phyloP scores from a whole-genome alignment of 2,888 invertebrate species.

The Alentia gelatinosa region DNA sequence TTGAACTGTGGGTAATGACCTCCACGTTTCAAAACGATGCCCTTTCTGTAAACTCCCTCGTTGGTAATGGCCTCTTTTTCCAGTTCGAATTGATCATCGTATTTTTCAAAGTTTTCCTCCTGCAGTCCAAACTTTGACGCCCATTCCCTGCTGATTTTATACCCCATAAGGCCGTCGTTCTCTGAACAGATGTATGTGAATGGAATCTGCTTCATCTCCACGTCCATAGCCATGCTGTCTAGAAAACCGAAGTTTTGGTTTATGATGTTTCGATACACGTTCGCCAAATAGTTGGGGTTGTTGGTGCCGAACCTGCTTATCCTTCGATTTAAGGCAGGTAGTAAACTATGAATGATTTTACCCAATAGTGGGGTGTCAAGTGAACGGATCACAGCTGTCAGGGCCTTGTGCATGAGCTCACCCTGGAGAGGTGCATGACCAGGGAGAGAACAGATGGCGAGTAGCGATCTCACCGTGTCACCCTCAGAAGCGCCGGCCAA shows the following conservation, averaged over 20 bases:
- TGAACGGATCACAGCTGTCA: not conserved
- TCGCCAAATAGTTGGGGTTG: not conserved
- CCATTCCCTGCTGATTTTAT: not conserved
- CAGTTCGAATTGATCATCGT: constrained; percentile 17
- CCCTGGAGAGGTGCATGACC: not conserved
- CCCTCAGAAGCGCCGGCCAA: not conserved
- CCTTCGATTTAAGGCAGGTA: not conserved
- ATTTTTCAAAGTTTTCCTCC: not conserved
- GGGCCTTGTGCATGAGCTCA: not conserved
- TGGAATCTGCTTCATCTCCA: constrained; percentile 9
- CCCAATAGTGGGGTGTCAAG: not conserved
- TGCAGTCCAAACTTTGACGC: not conserved
- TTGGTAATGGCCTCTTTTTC: not conserved
- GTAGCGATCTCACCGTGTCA: not conserved
- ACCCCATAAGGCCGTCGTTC: not conserved
- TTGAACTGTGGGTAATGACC: constrained; percentile 21
- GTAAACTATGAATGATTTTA: not conserved
- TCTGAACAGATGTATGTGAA: not conserved
- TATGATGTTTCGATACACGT: not conserved
- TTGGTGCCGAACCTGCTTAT: not conserved
- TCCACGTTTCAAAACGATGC: not conserved
- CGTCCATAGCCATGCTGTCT: not conserved
- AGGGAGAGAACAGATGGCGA: not conserved
- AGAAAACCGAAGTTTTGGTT: not conserved
- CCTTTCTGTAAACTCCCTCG: not conserved